Evolutionary conservation across 2,113 vertebrate genomes (phyloP), one percentile per base, ranked within the genome.

Genomic region (Dryoscopus gambensis): DNA sequence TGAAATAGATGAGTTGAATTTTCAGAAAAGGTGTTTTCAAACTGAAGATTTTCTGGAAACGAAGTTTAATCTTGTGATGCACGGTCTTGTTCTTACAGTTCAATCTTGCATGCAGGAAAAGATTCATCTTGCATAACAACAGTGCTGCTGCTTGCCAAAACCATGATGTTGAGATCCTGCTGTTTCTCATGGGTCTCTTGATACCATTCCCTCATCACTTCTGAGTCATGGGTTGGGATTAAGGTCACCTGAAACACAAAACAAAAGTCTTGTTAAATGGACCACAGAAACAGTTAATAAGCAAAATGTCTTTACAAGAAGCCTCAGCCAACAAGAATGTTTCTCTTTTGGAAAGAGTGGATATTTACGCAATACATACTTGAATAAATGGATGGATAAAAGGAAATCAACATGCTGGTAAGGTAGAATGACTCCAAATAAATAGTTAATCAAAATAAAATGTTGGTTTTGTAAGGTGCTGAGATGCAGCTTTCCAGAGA

Each of bases 111-210:
- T 87, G 99, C 99, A 3, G 99, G 99, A 97, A 99, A 99, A 94
- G 99, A 99, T 95, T 99, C 99, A n/a, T 99, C 99, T 98, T 99
- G 99, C 99, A 99, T 99, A 92, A 99, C 99, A 49, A 99, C 99
- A 6, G 99, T 99, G 98, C 99, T 99, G 98, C 99, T 99, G 98
- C 99, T 99, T 71, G 99, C 99, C 95, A 99, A 97, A 94, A 99
- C 99, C 99, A 99, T 99, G 96, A 99, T 99, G 98, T 99, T 99
- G 76, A 99, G 98, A 87, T 99, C 98, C 88, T 99, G 99, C 95
- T 99, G 99, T 93, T 99, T 99, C 97, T 99, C 99, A 8, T 99
- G 99, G 81, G 99, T 99, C 94, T 99, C 98, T 96, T 99, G 99
- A 95, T 99, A 99, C 99, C 99, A 99, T 94, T 99, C 99, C 76